phyloP scores from a whole-genome alignment of 2,797 vertebrate genomes.

The Denticeps clupeoides region DNA sequence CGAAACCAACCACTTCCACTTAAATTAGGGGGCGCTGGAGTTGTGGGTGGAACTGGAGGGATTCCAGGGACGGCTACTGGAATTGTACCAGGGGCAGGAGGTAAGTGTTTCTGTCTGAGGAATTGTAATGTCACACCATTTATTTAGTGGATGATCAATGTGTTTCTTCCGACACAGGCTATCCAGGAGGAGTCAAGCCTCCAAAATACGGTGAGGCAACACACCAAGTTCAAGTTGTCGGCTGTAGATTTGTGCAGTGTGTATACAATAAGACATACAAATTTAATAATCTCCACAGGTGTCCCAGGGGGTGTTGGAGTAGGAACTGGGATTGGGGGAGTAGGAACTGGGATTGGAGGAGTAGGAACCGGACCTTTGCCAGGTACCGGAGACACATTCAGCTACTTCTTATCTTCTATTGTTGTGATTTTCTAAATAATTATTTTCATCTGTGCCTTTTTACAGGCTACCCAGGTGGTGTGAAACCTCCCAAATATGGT shows the following conservation, averaged over 20 bases:
- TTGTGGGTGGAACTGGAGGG: constrained; percentile 16
- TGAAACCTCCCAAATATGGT: constrained; percentile 37
- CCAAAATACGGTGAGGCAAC: constrained; percentile 35
- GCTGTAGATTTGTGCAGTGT: neutral
- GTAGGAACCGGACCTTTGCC: constrained; percentile 1
- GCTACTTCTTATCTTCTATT: too few relatives aligned
- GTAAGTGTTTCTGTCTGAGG: too few relatives aligned
- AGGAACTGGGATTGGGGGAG: neutral
- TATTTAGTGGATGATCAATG: neutral
- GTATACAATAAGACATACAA: neutral
- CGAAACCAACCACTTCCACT: too few relatives aligned
- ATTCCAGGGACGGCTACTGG: constrained; percentile 16
- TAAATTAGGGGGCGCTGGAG: too few relatives aligned
- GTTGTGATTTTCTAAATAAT: too few relatives aligned
- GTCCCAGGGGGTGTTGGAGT: neutral
- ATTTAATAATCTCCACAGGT: neutral
- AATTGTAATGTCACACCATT: too few relatives aligned
- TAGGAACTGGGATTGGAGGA: neutral
- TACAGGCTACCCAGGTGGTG: constrained; percentile 29
- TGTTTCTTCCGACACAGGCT: constrained; percentile 18
- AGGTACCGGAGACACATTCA: too few relatives aligned
- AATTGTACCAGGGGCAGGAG: constrained; percentile 16
- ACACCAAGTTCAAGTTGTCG: too few relatives aligned
- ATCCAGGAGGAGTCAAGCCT: constrained; percentile 31
- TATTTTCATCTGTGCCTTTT: constrained; percentile 4